Evolutionary conservation across 2,113 vertebrate species (phyloP), one percentile per base, ranked within the genome.

Genomic region (Collichthys lucidus): DNA sequence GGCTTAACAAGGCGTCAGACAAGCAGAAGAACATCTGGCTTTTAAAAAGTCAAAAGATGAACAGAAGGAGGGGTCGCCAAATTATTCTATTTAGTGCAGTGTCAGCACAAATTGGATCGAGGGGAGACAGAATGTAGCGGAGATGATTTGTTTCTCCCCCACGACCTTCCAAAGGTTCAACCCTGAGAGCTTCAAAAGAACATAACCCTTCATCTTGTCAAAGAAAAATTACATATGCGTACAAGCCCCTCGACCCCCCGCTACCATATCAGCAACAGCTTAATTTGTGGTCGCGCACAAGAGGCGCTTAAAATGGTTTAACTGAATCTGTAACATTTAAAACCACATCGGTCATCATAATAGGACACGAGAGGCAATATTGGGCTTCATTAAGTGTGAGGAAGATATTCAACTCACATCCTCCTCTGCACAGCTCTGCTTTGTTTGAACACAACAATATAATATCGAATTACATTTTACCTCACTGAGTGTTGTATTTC

Each of bases 161-260:
- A 53, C 73, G 16, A 24, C 62, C 60, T 72, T 60, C 50, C 74
- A 65, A 14, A 55, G 61, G 42, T 62, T 62, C 60, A 69, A 87
- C 47, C 40, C 63, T 15, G 49, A 80, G 44, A 64, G 79, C 83
- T 55, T 84, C 74, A 85, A 67, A 88, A 82, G 81, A 85, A 92
- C 63, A 83, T 70, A 80, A 85, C 62, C 84, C 78, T 90, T 92
- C 77, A 91, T 92, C 86, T 83, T 74, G 80, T 92, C 89, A 88
- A 65, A 82, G 80, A 74, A 26, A 85, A 89, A 91, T 77, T 87
- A 72, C 74, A 86, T 86, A 85, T 82, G 68, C 69, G 87, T 69
- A 82, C 19, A 60, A 67, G 40, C 50, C 64, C 40, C 40, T 42
- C 57, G 26, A 68, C 66, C 69, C 57, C 60, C 29, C 16, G 11